Base-by-base conservation (phyloP, 1,140 invertebrate species). In the Aphaenogaster floridana region DNA sequence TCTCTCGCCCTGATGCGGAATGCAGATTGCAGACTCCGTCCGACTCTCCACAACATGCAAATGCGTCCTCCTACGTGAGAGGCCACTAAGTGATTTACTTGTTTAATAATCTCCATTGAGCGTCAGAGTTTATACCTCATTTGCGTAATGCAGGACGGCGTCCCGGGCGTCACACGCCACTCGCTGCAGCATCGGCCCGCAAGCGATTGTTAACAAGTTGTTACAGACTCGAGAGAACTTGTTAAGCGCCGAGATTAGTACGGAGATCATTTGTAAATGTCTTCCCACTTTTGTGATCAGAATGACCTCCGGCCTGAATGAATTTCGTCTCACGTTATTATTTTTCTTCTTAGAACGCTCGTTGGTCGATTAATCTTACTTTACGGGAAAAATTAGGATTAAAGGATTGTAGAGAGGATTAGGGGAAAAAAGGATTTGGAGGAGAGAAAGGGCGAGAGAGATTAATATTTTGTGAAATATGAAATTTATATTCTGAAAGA, bases 41-140 rank as follows among this genome's bases (percentile, higher is more conserved):
- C 34, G 36, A 42, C 39, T 81, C 50, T 28, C 78, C 39, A 15
- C 50, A 71, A 64, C 52, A 88, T 91, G 90, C 87, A 90, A 91
- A 92, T 90, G 90, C 79, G 28, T 88, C 54, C 78, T 36, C 34
- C 13, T 57, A n/a, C 61, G 52, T 74, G 87, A 91, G 89, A 78
- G 77, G 76, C 77, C 80, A 61, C 81, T 90, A 89, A 92, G 90
- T 89, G 90, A 92, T 93, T 93, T 92, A 92, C 86, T 91, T 91
- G 90, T 92, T 93, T 93, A 92, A 93, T 93, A 93, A 93, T 91
- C 88, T 88, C 86, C 90, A 93, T 93, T 88, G 92, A 92, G 76
- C 86, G 78, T 39, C 81, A 86, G 84, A 93, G 93, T 93, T 93
- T 91, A 93, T 91, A 89, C 89, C 91, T 93, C 91, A 90, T 93